Conservation (phyloP, 2,888 invertebrate species). For the Villa cingulata region DNA sequence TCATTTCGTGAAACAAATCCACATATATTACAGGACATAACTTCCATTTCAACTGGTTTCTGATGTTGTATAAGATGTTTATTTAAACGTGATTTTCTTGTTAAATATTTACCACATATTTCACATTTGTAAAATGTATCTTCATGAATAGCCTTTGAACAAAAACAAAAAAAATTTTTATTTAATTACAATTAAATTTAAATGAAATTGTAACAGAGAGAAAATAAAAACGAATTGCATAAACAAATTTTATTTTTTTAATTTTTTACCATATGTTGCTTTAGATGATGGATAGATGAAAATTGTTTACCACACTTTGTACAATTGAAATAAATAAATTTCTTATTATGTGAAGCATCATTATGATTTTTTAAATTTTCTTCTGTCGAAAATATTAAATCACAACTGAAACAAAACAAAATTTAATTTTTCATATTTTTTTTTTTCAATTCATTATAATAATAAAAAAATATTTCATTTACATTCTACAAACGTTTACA, state of each 20-base stretch:
- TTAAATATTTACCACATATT: constrained; percentile 17
- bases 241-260: background rate
- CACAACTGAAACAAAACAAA: constrained; percentile 21
- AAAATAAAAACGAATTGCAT: background rate
- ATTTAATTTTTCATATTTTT: background rate
- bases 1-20: constrained; percentile 22
- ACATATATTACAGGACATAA: constrained; percentile 21
- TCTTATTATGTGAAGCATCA: constrained; percentile 17
- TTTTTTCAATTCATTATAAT: background rate
- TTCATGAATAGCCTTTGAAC: constrained; percentile 8
- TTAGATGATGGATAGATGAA: constrained; percentile 7
- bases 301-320: constrained; percentile 19
- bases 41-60: constrained; percentile 9
- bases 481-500: constrained; percentile 22
- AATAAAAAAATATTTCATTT: too few relatives aligned
- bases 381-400: constrained; percentile 21
- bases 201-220: too few relatives aligned
- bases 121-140: constrained; percentile 18
- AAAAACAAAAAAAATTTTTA: too few relatives aligned
- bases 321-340: constrained; percentile 16
- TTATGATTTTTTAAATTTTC: constrained; percentile 18
- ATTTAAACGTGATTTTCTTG: constrained; percentile 15
- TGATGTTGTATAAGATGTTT: constrained; percentile 22
- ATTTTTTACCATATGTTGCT: constrained; percentile 8
- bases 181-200: too few relatives aligned